Evolutionary conservation across 2,888 invertebrate species (phyloP).

Genomic region (Oscheius sp.): DNA sequence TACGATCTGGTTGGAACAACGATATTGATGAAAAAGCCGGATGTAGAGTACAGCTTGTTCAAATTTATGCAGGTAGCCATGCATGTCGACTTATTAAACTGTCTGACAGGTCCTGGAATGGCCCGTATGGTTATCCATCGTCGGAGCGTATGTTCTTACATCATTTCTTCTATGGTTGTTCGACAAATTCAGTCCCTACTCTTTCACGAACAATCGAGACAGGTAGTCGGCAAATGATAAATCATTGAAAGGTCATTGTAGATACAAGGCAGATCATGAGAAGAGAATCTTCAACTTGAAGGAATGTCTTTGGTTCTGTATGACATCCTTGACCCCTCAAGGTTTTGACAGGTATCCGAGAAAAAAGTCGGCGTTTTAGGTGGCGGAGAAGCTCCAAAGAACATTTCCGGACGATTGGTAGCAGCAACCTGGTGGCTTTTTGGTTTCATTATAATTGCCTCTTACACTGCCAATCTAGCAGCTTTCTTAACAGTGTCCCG

Average conservation of each 20-base stretch:
- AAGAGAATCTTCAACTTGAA: slow-evolving; percentile 93
- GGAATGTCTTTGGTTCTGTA: slow-evolving; percentile 98
- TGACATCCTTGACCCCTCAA: slow-evolving; percentile 94
- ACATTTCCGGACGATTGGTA: slow-evolving; percentile 90
- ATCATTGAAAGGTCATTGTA: slow-evolving; percentile 22
- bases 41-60: slow-evolving; percentile 89
- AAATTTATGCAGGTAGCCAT: slow-evolving; percentile 89
- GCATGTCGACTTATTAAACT: background rate
- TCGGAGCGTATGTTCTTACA: slow-evolving; percentile 93
- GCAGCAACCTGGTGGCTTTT: slow-evolving; percentile 97
- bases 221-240: slow-evolving; percentile 25
- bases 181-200: slow-evolving; percentile 96
- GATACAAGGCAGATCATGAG: slow-evolving; percentile 79
- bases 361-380: slow-evolving; percentile 76
- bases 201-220: slow-evolving; percentile 86
- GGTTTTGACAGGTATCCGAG: slow-evolving; percentile 70
- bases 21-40: slow-evolving; percentile 91
- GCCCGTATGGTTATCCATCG: slow-evolving; percentile 95
- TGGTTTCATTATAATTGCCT: slow-evolving; percentile 97
- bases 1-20: slow-evolving; percentile 97
- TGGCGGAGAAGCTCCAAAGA: slow-evolving; percentile 94
- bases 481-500: slow-evolving; percentile 87
- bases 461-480: slow-evolving; percentile 96
- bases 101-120: slow-evolving; percentile 81
- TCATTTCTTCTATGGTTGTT: slow-evolving; percentile 94